Conservation (phyloP, 2,113 vertebrate species). For the Peromyscus polionotus region DNA sequence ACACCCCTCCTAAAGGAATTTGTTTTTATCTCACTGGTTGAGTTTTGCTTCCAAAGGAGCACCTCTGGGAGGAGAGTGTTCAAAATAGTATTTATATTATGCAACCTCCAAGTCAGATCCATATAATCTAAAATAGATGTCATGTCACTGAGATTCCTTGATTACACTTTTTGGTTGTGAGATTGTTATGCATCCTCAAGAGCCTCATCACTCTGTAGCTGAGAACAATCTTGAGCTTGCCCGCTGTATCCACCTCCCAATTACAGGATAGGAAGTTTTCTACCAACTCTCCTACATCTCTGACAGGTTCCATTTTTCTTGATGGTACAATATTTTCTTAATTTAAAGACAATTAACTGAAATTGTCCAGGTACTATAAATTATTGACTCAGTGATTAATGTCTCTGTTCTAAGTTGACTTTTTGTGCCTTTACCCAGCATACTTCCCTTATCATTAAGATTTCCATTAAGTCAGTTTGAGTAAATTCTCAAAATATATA, state of each 20-base stretch:
- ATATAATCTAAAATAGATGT: constrained; percentile 1
- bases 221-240: too few species aligned
- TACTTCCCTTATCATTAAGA: constrained; percentile 56
- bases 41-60: neutral
- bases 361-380: constrained; percentile 45
- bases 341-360: constrained; percentile 48
- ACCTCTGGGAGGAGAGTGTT: neutral
- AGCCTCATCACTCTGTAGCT: too few species aligned
- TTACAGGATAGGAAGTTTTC: neutral
- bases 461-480: constrained; percentile 67
- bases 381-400: constrained; percentile 66
- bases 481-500: constrained; percentile 60
- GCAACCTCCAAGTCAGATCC: neutral
- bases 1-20: neutral
- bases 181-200: too few species aligned
- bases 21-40: neutral
- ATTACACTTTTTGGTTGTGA: neutral
- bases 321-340: neutral
- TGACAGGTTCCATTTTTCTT: neutral
- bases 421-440: constrained; percentile 45
- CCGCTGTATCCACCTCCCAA: too few species aligned
- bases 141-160: neutral
- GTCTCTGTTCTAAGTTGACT: constrained; percentile 58
- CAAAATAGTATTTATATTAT: constrained; percentile 36
- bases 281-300: neutral